phyloP scores from a whole-genome alignment of 2,113 vertebrate genomes.

The Neoarius graeffei region DNA sequence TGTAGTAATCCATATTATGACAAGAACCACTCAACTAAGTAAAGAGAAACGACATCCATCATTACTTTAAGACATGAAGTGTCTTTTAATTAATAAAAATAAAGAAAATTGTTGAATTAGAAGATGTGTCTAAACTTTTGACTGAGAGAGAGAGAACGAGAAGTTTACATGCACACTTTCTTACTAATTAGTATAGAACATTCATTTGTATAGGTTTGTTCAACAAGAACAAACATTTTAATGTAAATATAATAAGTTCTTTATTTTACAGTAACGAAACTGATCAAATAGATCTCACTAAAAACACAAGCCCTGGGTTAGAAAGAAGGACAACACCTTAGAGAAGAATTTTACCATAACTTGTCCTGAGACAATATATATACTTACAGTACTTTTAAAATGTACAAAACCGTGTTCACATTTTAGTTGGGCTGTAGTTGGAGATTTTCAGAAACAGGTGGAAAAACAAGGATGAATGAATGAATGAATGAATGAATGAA shows the following conservation, averaged over 20 bases:
- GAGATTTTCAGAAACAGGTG: conserved; percentile 34
- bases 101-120: too few relatives aligned
- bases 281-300: not conserved
- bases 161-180: not conserved
- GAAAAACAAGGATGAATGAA: not conserved
- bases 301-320: not conserved
- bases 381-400: not conserved
- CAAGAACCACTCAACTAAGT: too few relatives aligned
- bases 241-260: not conserved
- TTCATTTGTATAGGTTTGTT: not conserved
- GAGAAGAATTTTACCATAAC: not conserved
- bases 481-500: conserved; percentile 15
- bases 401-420: not conserved
- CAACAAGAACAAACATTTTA: not conserved
- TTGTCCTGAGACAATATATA: not conserved
- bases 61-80: too few relatives aligned
- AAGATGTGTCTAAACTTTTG: too few relatives aligned
- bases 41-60: too few relatives aligned
- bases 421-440: not conserved
- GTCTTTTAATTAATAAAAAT: too few relatives aligned
- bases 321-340: not conserved
- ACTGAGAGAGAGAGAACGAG: too few relatives aligned
- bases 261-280: not conserved
- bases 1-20: too few relatives aligned
- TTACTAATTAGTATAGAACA: not conserved